Evolutionary conservation across 2,113 vertebrate genomes (phyloP).

Genomic region (Porphyrio hochstetteri): DNA sequence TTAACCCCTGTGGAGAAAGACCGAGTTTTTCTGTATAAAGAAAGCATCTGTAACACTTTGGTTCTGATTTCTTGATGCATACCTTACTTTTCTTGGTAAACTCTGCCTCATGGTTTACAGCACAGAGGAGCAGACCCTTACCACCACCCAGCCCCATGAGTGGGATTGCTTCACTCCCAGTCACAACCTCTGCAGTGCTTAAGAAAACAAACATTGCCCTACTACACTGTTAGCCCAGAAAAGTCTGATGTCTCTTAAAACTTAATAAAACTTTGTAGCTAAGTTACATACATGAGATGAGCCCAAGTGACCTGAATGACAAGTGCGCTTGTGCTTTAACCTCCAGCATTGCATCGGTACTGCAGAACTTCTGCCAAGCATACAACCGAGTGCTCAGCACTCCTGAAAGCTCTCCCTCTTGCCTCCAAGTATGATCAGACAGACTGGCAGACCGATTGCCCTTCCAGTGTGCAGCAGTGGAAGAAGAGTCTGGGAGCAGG

Average conservation of each 20-base stretch:
- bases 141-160: background rate
- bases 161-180: background rate
- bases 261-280: background rate
- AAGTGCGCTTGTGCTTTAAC: fast-evolving
- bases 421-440: fast-evolving
- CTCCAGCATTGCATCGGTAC: background rate
- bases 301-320: background rate
- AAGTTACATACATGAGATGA: background rate
- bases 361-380: fast-evolving
- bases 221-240: background rate
- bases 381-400: background rate
- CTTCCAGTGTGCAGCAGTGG: fast-evolving
- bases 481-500: background rate
- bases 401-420: background rate
- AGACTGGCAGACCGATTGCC: fast-evolving
- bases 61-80: background rate
- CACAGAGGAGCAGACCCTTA: background rate
- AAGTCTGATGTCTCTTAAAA: background rate
- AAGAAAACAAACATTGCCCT: background rate
- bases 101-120: background rate
- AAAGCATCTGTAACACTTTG: background rate
- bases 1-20: background rate
- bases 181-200: background rate
- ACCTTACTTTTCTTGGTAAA: background rate
- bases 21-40: background rate